Conservation (phyloP, 2,113 vertebrate genomes). For the Bothrops jararaca region DNA sequence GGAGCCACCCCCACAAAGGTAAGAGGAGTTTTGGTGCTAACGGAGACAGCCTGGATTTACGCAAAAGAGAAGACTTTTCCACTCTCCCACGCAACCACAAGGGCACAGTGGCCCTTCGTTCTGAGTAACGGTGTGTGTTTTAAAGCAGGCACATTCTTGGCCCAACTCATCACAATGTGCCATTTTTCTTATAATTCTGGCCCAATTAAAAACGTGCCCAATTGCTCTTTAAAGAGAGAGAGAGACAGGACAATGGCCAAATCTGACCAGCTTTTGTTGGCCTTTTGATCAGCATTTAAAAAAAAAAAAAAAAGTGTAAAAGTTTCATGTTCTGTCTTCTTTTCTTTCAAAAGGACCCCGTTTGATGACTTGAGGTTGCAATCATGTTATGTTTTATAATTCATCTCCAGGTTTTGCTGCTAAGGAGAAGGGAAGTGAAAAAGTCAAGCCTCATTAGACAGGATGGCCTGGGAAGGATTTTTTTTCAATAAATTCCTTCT, state of each 20-base stretch:
- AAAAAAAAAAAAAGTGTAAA: neutral
- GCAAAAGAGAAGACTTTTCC: neutral
- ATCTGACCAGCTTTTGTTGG: neutral
- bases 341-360: neutral
- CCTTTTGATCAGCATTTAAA: neutral
- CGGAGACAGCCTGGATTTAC: conserved; percentile 9
- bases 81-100: conserved; percentile 16
- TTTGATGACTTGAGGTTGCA: neutral
- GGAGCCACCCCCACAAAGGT: neutral
- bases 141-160: neutral
- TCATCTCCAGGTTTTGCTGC: neutral
- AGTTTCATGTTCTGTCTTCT: neutral
- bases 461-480: neutral
- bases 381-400: neutral
- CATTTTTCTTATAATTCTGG: conserved; percentile 3
- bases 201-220: neutral
- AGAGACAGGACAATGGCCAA: neutral
- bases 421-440: neutral
- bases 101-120: conserved; percentile 26
- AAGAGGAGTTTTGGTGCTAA: neutral
- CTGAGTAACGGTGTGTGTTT: neutral
- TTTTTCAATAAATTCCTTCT: neutral
- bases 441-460: too few species aligned
- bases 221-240: neutral
- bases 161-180: conserved; percentile 8